Conservation (phyloP, 2,113 vertebrate genomes). For the Tricholaema leucomelas region DNA sequence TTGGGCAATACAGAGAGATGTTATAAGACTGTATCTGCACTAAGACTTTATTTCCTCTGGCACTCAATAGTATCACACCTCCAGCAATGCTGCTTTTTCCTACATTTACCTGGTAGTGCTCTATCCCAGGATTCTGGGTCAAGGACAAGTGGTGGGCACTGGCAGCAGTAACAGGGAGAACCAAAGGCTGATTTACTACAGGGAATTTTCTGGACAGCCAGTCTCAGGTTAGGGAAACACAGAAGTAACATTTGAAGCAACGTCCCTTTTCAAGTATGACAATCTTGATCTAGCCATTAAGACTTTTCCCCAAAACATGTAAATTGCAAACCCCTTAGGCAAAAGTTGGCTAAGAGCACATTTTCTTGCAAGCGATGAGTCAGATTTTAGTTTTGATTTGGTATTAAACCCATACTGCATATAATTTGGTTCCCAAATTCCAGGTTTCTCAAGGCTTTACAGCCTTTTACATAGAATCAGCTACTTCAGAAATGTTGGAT, state of each 20-base stretch:
- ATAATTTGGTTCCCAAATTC: not conserved
- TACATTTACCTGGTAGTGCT: not conserved
- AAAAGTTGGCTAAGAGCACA: not conserved
- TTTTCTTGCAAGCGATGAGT: not conserved
- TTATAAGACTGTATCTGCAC: not conserved
- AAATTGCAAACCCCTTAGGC: not conserved
- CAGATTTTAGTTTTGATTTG: not conserved
- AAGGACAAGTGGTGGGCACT: not conserved
- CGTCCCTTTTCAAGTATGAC: not conserved
- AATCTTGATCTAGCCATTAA: not conserved
- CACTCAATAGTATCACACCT: not conserved
- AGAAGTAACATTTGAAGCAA: not conserved
- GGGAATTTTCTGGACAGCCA: not conserved
- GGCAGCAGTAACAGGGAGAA: not conserved
- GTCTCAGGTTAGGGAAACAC: not conserved
- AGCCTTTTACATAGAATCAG: not conserved
- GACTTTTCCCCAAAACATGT: not conserved
- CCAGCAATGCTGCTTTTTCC: not conserved
- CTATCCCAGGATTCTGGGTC: not conserved
- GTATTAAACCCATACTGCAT: not conserved
- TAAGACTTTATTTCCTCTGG: not conserved
- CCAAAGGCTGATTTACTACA: not conserved
- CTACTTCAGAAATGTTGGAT: not conserved
- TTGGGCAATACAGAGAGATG: not conserved
- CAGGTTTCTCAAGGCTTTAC: not conserved